These are phyloP conservation scores for Forbesichthys papilliferus DNA, from an alignment of 2,113 vertebrate genomes.

Conservation along the genomic window DNA sequence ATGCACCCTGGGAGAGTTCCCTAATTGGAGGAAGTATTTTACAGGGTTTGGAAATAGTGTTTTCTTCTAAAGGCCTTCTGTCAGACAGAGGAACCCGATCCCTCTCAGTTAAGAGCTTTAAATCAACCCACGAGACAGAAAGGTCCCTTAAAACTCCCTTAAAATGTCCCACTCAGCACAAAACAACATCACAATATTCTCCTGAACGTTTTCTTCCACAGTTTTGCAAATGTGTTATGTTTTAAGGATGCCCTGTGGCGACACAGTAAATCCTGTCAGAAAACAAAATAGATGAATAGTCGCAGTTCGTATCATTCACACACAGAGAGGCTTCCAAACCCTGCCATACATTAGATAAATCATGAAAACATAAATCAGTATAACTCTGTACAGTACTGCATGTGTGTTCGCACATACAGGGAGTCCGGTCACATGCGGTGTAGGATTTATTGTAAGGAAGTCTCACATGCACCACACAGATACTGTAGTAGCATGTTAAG, in stretches of 20 bases:
- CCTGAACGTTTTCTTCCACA: constrained; percentile 31
- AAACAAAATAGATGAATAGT: constrained; percentile 11
- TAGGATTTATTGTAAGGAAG: not conserved
- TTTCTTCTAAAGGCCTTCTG: too few species aligned
- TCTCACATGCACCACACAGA: not conserved
- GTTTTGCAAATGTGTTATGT: constrained; percentile 32
- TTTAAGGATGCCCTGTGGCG: constrained; percentile 31
- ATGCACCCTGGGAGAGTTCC: constrained; percentile 72
- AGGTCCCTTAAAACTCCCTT: constrained; percentile 3
- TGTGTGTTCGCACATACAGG: too few species aligned
- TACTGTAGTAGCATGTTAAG: not conserved
- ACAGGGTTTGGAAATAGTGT: not conserved
- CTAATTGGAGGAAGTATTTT: constrained; percentile 62
- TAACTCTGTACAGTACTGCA: too few species aligned
- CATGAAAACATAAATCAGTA: not conserved
- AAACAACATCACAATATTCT: constrained; percentile 38
- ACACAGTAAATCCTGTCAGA: constrained; percentile 10
- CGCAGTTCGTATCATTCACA: constrained; percentile 16
- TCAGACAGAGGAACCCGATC: too few species aligned
- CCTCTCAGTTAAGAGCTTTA: too few species aligned
- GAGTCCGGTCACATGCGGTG: not conserved
- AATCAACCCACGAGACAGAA: too few species aligned
- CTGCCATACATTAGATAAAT: not conserved
- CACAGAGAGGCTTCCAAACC: not conserved
- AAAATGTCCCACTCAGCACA: constrained; percentile 43